Conservation (phyloP, 2,888 invertebrate genomes). For the Odiellus spinosus region DNA sequence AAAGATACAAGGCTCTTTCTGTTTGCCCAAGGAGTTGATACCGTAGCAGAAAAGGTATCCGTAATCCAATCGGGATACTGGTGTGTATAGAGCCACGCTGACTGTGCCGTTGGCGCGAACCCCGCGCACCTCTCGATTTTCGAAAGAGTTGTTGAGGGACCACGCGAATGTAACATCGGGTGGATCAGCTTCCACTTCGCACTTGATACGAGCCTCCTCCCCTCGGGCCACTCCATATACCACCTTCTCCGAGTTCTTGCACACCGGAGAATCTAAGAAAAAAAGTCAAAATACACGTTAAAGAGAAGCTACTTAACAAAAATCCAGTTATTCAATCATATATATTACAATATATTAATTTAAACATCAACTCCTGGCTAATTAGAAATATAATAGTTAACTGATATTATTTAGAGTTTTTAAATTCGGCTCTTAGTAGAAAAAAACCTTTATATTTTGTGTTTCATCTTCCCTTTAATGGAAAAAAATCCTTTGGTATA, state of each 20-base stretch:
- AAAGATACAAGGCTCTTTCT: conserved; percentile 71
- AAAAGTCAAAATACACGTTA: not conserved
- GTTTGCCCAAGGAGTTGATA: conserved; percentile 59
- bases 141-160: conserved; percentile 15
- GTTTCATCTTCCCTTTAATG: too few species aligned
- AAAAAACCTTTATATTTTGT: too few species aligned
- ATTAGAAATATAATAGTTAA: too few species aligned
- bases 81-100: conserved; percentile 70
- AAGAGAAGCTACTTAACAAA: too few species aligned
- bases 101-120: conserved; percentile 50
- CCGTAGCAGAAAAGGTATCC: conserved; percentile 76
- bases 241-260: conserved; percentile 20
- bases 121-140: conserved; percentile 11
- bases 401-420: too few species aligned
- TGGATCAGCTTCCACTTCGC: conserved; percentile 81
- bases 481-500: too few species aligned
- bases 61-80: conserved; percentile 75
- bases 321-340: too few species aligned
- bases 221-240: conserved; percentile 68
- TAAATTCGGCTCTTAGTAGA: too few species aligned
- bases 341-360: too few species aligned
- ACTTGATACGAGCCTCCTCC: conserved; percentile 68
- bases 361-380: too few species aligned
- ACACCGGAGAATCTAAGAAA: conserved; percentile 21
- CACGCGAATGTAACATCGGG: conserved; percentile 39